These are phyloP conservation scores for Vulpes vulpes DNA, from an alignment of 2,113 vertebrate species.

Conservation along the genomic window DNA sequence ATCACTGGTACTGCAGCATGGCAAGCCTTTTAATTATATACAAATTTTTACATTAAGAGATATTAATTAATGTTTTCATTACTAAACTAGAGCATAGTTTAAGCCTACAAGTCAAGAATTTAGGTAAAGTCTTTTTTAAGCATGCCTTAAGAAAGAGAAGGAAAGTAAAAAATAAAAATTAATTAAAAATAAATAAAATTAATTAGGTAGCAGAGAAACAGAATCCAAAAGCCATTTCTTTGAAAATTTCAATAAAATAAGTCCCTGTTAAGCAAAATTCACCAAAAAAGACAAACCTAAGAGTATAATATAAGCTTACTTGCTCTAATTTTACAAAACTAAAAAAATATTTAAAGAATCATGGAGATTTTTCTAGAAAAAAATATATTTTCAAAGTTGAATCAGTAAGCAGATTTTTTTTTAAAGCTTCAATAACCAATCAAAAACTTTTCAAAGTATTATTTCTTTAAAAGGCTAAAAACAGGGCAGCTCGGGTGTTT, in stretches of 20 bases:
- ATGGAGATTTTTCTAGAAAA: neutral
- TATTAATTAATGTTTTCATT: neutral
- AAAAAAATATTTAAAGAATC: neutral
- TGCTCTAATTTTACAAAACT: neutral
- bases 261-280: neutral
- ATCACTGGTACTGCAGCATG: neutral
- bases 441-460: conserved; percentile 9
- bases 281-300: neutral
- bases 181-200: conserved; percentile 11
- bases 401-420: neutral
- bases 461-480: neutral
- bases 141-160: neutral
- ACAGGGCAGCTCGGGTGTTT: neutral
- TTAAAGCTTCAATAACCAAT: neutral
- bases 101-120: neutral
- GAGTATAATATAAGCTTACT: neutral
- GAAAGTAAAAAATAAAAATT: neutral
- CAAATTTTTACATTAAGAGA: neutral
- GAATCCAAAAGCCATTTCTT: conserved; percentile 1
- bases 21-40: neutral
- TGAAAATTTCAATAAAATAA: neutral
- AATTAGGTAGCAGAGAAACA: neutral
- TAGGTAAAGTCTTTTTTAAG: neutral
- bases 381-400: neutral
- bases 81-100: neutral